Evolutionary conservation across 2,113 vertebrate genomes (phyloP), one percentile per base, ranked within the genome.

Genomic region (Tursiops truncatus): DNA sequence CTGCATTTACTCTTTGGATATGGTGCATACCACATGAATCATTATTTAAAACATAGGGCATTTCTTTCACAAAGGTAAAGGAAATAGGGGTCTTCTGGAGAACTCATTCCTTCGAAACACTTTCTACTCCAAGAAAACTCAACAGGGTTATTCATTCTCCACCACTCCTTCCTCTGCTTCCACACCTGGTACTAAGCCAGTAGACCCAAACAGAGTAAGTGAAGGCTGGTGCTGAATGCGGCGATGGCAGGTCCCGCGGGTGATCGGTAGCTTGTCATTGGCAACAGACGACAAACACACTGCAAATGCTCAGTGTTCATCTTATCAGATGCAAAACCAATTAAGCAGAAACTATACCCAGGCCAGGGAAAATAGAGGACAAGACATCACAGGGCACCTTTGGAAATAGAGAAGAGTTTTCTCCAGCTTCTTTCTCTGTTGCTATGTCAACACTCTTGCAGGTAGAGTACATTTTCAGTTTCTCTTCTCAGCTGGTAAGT

Each of bases 281-380:
- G 95, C 90, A 96, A 23, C 9, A 93, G 96, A 95, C 50, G 31
- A 97, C 82, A 85, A 95, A 87, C 4, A 91, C 62, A 71, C 1
- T 93, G 87, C 87, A 98, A 97, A 96, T 96, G 95, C 96, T 97
- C 96, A 92, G 92, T 25, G 89, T 96, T 97, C 95, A 79, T 97
- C 96, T 96, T 97, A 98, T 95, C 95, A 98, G 97, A 98, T 90
- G 93, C 95, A 98, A 98, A 98, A 41, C 25, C 96, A 98, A 96
- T 97, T 88, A 97, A 96, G 93, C 97, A 97, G 74, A 89, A 94
- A 90, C 92, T 90, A 65, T 88, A 96, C 85, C 68, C 85, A 89
- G 76, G 58, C 87, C 93, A 68, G 60, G 74, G 87, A 96, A 98
- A 97, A 91, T 26, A 81, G 14, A 96, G 80, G 62, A 33, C 82